phyloP scores from a whole-genome alignment of 2,113 vertebrate species.

The Colistium nudipinnis region DNA sequence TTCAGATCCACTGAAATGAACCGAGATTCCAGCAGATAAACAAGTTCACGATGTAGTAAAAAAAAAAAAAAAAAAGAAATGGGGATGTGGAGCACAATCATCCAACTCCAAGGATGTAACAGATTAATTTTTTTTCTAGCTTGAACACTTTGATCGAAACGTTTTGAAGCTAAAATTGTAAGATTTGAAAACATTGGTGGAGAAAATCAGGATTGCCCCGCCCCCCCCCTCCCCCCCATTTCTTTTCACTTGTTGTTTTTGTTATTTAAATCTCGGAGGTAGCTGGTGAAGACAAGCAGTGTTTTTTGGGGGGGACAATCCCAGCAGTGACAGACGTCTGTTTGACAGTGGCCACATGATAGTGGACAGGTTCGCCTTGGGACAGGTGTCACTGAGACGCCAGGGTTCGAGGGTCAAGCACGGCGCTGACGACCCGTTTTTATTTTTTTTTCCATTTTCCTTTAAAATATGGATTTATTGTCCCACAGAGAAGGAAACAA shows the following conservation, averaged over 20 bases:
- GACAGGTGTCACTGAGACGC: conserved; percentile 41
- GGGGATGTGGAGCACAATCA: conserved; percentile 8
- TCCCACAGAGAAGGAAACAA: background rate
- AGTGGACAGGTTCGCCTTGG: conserved; percentile 27
- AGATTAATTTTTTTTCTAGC: too few relatives aligned
- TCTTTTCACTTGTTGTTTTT: background rate
- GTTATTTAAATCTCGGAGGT: too few relatives aligned
- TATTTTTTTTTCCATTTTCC: background rate
- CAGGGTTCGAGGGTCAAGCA: conserved; percentile 24
- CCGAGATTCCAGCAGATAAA: background rate
- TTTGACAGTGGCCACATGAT: conserved; percentile 11
- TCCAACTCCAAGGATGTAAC: background rate
- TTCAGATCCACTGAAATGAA: conserved; percentile 34
- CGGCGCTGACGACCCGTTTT: background rate
- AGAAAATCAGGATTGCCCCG: conserved; percentile 52
- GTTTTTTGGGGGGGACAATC: background rate
- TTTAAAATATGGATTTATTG: background rate
- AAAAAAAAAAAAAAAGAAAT: conserved; percentile 21
- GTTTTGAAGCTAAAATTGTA: too few relatives aligned
- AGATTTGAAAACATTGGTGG: conserved; percentile 11
- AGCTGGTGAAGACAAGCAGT: background rate
- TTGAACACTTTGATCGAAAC: too few relatives aligned
- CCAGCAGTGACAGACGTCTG: conserved; percentile 18
- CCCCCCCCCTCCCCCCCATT: too few relatives aligned
- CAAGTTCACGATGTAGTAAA: background rate